These are phyloP conservation scores for Ostrea denselamellosa DNA, from an alignment of 1,140 invertebrate genomes.

Conservation along the genomic window DNA sequence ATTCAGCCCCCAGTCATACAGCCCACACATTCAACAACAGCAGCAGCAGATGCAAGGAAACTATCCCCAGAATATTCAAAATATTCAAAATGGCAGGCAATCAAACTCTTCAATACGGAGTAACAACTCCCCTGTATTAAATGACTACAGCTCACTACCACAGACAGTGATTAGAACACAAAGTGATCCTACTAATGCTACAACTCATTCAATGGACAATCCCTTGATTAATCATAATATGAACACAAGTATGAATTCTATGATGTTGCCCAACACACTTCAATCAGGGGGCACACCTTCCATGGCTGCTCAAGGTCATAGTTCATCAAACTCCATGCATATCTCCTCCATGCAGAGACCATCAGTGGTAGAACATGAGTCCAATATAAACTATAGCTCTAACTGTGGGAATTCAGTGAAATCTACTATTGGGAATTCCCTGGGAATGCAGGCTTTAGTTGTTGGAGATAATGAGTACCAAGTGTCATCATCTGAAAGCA, in stretches of 20 bases:
- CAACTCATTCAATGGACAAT: conserved; percentile 30
- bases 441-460: conserved; percentile 46
- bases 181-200: background rate
- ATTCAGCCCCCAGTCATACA: conserved; percentile 53
- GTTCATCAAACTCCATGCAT: conserved; percentile 34
- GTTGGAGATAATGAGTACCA: background rate
- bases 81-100: conserved; percentile 17
- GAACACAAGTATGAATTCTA: background rate
- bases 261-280: background rate
- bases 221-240: conserved; percentile 3
- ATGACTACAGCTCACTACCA: conserved; percentile 13
- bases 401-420: conserved; percentile 18
- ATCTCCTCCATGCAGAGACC: conserved; percentile 39
- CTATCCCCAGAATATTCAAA: conserved; percentile 20
- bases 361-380: conserved; percentile 41
- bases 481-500: background rate
- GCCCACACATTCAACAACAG: conserved; percentile 50
- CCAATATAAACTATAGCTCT: conserved; percentile 1
- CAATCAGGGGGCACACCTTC: background rate
- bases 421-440: background rate
- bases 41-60: conserved; percentile 32
- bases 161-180: conserved; percentile 2
- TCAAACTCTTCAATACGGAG: background rate
- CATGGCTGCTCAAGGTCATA: background rate
- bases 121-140: conserved; percentile 30